Evolutionary conservation across 2,888 invertebrate genomes (phyloP), one percentile per base, ranked within the genome.

Genomic region (Octonoba sinensis): DNA sequence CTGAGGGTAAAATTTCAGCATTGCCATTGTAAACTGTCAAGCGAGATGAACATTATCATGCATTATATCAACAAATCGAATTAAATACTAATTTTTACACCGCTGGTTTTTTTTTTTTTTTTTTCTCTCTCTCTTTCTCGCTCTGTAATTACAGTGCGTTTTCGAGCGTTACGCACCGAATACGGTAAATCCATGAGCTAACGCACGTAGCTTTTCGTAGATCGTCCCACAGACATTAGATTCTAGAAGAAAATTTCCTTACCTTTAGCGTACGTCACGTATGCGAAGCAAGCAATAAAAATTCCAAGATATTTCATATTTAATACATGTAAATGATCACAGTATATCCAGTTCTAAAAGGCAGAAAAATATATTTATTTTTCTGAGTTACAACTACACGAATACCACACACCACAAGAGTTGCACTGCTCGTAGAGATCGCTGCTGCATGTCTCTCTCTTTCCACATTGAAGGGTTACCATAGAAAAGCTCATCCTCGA

Each of bases 221-320:
- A 36, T 64, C 27, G 76, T 62, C 36, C 70, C 62, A 24, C 54
- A 60, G 20, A 66, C 27, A 20, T 20, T 24, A 51, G 18, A 76
- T 72, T 56, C 56, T 59, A 36, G 20, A 22, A 74, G 36, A 36
- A 36, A 36, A 36, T 36, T 11, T 36, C 36, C 79, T 69, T 81
- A 81, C 79, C 79, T 81, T 73, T 73, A 49, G 79, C 79, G 57
- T 72, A 67, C 64, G 73, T 64, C 15, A 57, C 51, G 73, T 54
- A 51, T 54, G 67, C 13, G 54, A 81, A 54, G 79, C 66, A 81
- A 47, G 69, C 66, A 60, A 73, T 56, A 64, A 81, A 73, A 69
- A 81, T 81, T 81, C 79, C 79, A 69, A 81, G 73, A 56, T 73
- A 73, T 60, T 73, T 81, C 79, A 81, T 81, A 64, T 46, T 64